A percentile compares a stretch with the other conserved stretches of the same genome.
Conservation (phyloP, 2,888 invertebrate species). For the Caenorhabditis sulstoni region DNA sequence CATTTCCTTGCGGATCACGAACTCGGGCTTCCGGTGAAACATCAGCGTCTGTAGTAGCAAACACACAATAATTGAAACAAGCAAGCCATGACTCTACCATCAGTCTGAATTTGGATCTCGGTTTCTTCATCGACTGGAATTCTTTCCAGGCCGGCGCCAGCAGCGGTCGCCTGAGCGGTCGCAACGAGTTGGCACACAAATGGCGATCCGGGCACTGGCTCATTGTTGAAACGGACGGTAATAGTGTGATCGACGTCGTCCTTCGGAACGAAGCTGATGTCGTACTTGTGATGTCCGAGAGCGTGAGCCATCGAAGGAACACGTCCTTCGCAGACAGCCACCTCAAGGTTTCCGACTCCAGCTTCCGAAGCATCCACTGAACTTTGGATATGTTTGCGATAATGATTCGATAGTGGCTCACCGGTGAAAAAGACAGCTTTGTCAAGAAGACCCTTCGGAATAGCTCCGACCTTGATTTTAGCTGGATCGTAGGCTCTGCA, state of each 20-base stretch:
- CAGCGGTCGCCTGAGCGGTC: slow-evolving; percentile 85
- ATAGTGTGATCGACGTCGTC: slow-evolving; percentile 78
- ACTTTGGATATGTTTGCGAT: too few relatives aligned
- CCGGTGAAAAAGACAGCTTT: slow-evolving; percentile 89
- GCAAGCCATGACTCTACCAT: slow-evolving; percentile 30
- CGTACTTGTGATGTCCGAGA: slow-evolving; percentile 87
- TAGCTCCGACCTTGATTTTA: slow-evolving; percentile 86
- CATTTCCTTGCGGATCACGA: slow-evolving; percentile 74
- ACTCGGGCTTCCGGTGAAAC: slow-evolving; percentile 66
- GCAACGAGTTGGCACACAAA: slow-evolving; percentile 91
- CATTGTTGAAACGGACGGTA: slow-evolving; percentile 81
- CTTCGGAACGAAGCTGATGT: slow-evolving; percentile 80
- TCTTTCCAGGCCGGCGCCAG: slow-evolving; percentile 86
- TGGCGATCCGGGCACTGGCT: slow-evolving; percentile 90
- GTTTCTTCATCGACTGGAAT: slow-evolving; percentile 86
- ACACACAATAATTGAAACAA: slow-evolving; percentile 2
- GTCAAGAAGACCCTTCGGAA: slow-evolving; percentile 90
- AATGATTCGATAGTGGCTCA: too few relatives aligned
- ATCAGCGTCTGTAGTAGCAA: slow-evolving; percentile 35
- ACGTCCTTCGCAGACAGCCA: slow-evolving; percentile 96
- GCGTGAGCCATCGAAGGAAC: slow-evolving; percentile 97
- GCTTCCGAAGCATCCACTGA: slow-evolving; percentile 94
- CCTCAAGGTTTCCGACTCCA: slow-evolving; percentile 97
- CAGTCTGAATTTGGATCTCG: slow-evolving; percentile 81
- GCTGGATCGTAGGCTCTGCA: slow-evolving; percentile 93